Conservation (phyloP, 2,113 vertebrate species). For the Ploceus nigricollis region DNA sequence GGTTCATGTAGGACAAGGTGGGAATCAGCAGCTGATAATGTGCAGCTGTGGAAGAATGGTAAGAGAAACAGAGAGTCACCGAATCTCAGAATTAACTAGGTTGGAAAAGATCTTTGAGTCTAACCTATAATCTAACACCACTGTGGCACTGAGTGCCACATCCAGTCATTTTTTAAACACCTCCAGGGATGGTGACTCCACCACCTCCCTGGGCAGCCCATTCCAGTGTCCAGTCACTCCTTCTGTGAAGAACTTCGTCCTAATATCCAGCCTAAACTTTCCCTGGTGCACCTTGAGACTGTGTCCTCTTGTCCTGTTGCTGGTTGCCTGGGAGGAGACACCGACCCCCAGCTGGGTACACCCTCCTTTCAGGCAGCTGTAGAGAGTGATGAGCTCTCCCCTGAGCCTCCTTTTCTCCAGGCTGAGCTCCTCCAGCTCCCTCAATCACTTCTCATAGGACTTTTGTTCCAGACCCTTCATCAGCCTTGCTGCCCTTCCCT, state of each 20-base stretch:
- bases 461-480: no score
- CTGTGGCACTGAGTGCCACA: no score
- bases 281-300: no score
- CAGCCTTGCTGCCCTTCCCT: no score
- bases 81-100: not conserved
- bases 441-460: no score
- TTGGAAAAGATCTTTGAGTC: not conserved
- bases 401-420: not conserved
- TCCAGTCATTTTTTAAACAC: not conserved
- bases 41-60: not conserved
- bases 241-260: not conserved
- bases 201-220: not conserved
- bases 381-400: not conserved
- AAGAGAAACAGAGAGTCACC: not conserved
- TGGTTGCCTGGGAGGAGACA: not conserved
- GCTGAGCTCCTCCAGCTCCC: not conserved
- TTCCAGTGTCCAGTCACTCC: not conserved
- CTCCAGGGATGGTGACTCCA: not conserved
- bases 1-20: not conserved
- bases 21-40: not conserved
- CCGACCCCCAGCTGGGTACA: no score
- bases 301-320: no score
- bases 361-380: not conserved
- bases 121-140: not conserved
- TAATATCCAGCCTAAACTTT: no score